phyloP scores from a whole-genome alignment of 1,140 invertebrate species.

The Triops longicaudatus region DNA sequence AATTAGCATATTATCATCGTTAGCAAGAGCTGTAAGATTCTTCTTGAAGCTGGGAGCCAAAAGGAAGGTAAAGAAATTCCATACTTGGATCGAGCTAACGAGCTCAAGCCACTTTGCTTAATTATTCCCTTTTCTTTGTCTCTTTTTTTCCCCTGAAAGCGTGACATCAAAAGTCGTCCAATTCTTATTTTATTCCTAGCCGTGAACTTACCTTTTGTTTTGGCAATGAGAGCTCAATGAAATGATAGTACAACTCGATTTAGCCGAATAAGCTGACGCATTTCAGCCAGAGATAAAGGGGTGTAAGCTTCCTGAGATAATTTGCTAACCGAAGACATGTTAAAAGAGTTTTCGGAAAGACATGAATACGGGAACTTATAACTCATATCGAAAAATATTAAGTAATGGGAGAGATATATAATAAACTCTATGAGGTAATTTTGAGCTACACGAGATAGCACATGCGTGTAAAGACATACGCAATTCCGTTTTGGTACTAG shows the following conservation, averaged over 20 bases:
- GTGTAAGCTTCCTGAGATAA: too few relatives aligned
- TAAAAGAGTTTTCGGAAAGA: too few relatives aligned
- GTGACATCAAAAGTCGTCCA: background rate
- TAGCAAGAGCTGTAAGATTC: background rate
- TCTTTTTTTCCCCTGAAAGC: background rate
- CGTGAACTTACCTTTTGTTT: background rate
- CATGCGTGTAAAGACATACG: too few relatives aligned
- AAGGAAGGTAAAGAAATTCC: background rate
- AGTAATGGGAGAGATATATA: too few relatives aligned
- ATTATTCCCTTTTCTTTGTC: background rate
- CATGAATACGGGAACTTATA: too few relatives aligned
- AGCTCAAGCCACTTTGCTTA: slow-evolving; percentile 9
- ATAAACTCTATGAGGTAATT: too few relatives aligned
- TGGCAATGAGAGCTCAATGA: background rate
- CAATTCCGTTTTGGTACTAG: too few relatives aligned
- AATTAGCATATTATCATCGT: slow-evolving; percentile 12
- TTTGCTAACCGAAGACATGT: too few relatives aligned
- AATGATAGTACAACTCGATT: background rate
- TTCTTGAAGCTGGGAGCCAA: background rate
- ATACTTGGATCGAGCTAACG: background rate
- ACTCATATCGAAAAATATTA: too few relatives aligned
- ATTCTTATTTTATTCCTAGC: background rate
- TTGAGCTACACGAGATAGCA: too few relatives aligned
- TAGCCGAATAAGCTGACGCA: too few relatives aligned
- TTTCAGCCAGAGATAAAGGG: too few relatives aligned